Conservation (phyloP, 2,888 invertebrate genomes). For the Omphaloscelis lunosa region DNA sequence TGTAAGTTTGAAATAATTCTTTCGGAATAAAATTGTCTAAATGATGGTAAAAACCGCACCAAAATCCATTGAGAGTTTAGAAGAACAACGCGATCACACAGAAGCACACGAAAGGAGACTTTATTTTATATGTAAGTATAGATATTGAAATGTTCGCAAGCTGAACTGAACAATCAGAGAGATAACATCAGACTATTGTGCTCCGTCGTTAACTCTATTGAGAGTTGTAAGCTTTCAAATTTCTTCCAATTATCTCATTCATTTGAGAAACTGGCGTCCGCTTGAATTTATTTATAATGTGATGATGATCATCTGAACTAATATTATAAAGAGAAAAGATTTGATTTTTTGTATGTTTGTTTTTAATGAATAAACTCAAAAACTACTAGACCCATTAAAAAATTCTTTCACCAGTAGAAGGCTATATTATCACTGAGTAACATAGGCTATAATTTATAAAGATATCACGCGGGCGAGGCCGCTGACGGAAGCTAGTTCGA, state of each 20-base stretch:
- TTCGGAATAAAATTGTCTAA: too few species aligned
- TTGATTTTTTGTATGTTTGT: too few species aligned
- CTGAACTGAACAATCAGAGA: constrained; percentile 18
- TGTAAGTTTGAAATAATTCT: too few species aligned
- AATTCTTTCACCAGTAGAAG: too few species aligned
- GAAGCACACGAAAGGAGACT: not conserved
- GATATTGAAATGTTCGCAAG: not conserved
- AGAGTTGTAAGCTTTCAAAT: constrained; percentile 43
- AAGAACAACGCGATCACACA: not conserved
- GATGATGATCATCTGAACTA: not conserved
- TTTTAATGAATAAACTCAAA: too few species aligned
- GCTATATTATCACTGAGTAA: too few species aligned
- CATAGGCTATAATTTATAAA: too few species aligned
- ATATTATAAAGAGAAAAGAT: too few species aligned
- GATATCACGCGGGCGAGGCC: too few species aligned
- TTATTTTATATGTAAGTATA: not conserved
- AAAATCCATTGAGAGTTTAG: not conserved
- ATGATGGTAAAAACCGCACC: not conserved
- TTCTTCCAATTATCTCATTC: constrained; percentile 41
- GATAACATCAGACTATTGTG: constrained; percentile 49
- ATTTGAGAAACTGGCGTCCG: not conserved
- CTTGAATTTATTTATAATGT: constrained; percentile 13
- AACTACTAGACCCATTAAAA: too few species aligned
- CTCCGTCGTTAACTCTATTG: constrained; percentile 14
- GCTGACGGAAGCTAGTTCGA: too few species aligned